A percentile compares a stretch with the other conserved stretches of the same genome.
Evolutionary conservation across 2,113 vertebrate genomes (phyloP).

Genomic region (Fregetta grallaria): DNA sequence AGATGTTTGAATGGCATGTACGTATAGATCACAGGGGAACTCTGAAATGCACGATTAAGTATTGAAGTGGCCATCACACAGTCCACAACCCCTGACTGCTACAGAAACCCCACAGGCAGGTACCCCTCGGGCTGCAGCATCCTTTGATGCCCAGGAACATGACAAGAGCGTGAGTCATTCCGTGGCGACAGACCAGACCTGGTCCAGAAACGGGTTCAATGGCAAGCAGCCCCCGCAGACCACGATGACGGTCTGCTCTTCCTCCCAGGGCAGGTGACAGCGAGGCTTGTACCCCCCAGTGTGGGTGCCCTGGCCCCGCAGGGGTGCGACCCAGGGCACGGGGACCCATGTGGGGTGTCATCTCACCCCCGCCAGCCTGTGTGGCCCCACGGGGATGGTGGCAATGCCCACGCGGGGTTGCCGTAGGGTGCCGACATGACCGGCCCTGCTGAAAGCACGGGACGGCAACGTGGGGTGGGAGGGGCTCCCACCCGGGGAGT

Average conservation of each 20-base stretch:
- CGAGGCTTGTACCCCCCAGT: rapidly evolving
- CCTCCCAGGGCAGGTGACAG: no score
- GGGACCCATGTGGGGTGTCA: rapidly evolving
- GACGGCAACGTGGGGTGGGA: rapidly evolving
- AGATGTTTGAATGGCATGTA: background rate
- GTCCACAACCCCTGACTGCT: background rate
- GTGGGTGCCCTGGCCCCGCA: rapidly evolving
- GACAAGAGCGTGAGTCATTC: background rate
- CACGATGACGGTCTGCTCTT: rapidly evolving
- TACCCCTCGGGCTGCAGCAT: background rate
- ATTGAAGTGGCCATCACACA: background rate
- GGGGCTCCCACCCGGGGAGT: rapidly evolving
- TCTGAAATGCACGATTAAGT: background rate
- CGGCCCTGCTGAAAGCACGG: rapidly evolving
- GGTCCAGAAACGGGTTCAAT: background rate
- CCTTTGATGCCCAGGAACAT: background rate
- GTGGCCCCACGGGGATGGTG: rapidly evolving
- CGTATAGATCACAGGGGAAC: background rate
- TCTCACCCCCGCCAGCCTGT: rapidly evolving
- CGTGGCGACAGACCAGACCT: rapidly evolving
- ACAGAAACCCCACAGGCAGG: background rate
- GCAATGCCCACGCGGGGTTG: rapidly evolving
- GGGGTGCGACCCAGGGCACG: rapidly evolving
- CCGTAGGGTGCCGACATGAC: rapidly evolving
- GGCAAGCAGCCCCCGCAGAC: rapidly evolving